phyloP scores from a whole-genome alignment of 23 tunicate genomes.

The Halocynthia roretzi region DNA sequence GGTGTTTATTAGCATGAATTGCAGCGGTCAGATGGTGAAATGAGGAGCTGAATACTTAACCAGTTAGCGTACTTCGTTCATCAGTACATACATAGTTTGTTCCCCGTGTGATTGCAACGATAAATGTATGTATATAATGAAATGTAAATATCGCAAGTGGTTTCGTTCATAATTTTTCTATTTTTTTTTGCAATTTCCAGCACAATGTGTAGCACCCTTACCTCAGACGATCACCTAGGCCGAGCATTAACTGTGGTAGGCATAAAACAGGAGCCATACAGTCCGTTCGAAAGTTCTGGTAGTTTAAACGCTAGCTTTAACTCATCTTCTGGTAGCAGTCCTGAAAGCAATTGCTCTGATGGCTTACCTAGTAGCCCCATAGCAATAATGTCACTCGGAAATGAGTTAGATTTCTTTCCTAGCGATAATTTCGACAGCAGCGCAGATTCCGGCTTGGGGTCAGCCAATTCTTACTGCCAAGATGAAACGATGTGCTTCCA shows the following conservation, averaged over 20 bases:
- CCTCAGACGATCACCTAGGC: conserved; percentile 17
- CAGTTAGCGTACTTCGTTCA: too few relatives aligned
- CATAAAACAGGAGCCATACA: conserved; percentile 85
- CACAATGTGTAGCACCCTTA: conserved; percentile 22
- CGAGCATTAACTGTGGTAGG: conserved; percentile 37
- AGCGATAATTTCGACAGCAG: conserved; percentile 26
- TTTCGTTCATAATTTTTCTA: neutral
- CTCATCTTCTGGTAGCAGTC: conserved; percentile 61
- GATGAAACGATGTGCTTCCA: conserved; percentile 20
- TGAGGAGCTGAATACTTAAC: too few relatives aligned
- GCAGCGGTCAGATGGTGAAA: too few relatives aligned
- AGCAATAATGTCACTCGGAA: conserved; percentile 45
- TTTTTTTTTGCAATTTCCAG: neutral
- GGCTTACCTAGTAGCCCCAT: conserved; percentile 66
- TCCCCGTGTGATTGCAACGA: too few relatives aligned
- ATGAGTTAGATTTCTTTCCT: conserved; percentile 6
- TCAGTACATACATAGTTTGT: too few relatives aligned
- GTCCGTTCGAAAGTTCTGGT: conserved; percentile 55
- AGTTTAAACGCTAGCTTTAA: conserved; percentile 56
- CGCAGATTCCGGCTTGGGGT: conserved; percentile 16
- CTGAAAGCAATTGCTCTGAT: conserved; percentile 61
- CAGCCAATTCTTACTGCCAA: conserved; percentile 5
- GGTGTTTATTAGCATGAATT: too few relatives aligned
- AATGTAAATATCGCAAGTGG: too few relatives aligned
- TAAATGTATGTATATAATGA: too few relatives aligned